Evolutionary conservation across 2,888 invertebrate species (phyloP), one percentile per base, ranked within the genome.

Genomic region (Serrognathus titanus): DNA sequence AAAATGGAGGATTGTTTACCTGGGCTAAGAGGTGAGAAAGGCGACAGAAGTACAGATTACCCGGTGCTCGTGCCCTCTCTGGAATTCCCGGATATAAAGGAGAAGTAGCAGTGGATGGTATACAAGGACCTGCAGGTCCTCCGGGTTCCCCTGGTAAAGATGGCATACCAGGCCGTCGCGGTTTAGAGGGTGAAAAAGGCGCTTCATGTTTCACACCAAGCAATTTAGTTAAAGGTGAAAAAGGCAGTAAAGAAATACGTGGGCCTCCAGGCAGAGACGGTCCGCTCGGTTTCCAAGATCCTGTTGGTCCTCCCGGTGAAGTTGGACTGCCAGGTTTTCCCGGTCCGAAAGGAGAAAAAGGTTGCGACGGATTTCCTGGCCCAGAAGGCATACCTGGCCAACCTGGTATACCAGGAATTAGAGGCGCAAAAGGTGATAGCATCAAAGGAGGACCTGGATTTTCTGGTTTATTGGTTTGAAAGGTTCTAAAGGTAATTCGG

Each of bases 1-100:
- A 93, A 51, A 80, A 83, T 38, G 93, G 93, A 24, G 93, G 93
- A 88, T 59, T 92, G 92, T 71, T 78, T 83, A 56, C 88, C 92
- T 31, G 95, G 95, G 31, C 65, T 74, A 1, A 84, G 84, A 63
- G 95, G 95, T 24, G 75, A 75, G 1, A 93, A 92, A 73, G 94
- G 94, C 40, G 89, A 89, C 16, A 80, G 83, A 11, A 93, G 94
- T 1, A 66, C 73, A 1, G 85, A 2, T 71, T 78, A 43, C 78
- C 81, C 13, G 94, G 94, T n/a, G 81, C 82, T 2, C 81, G 86
- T 52, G 93, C 93, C n/a, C 85, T 84, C 4, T 78, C 84, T 0
- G 93, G 93, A 1, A 85, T 87, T 64, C 74, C 80, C 45, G 92
- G 92, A 6, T 77, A 82, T 47, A 78, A 81, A 7, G 92, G 94